Conservation (phyloP, 2,888 invertebrate species). For the Tholera decimalis region DNA sequence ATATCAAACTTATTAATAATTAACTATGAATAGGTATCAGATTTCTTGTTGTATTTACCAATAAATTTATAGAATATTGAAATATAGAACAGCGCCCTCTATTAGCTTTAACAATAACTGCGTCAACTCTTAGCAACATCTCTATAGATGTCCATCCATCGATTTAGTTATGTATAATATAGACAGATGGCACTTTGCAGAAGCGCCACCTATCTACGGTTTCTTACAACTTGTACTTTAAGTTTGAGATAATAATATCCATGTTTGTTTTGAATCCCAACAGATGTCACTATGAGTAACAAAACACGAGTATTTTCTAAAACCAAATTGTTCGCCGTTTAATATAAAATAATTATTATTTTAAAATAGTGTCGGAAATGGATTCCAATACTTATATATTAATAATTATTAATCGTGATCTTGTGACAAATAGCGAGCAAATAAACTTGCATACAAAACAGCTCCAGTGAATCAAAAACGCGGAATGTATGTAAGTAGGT, state of each 20-base stretch:
- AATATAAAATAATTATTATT: not conserved
- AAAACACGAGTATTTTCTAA: not conserved
- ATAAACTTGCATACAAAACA: not conserved
- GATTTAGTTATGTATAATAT: not conserved
- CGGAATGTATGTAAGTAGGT: too few relatives aligned
- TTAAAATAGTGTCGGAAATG: not conserved
- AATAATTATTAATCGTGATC: too few relatives aligned
- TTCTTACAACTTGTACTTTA: not conserved
- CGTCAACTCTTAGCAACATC: accelerated
- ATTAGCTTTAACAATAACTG: not conserved
- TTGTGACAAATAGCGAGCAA: too few relatives aligned
- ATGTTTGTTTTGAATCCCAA: not conserved
- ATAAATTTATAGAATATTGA: too few relatives aligned
- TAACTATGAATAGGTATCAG: too few relatives aligned
- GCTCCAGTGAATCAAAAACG: not conserved
- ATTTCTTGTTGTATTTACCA: too few relatives aligned
- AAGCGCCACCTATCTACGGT: constrained; percentile 25
- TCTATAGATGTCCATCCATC: too few relatives aligned
- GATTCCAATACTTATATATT: too few relatives aligned
- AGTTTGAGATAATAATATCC: not conserved
- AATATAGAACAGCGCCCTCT: constrained; percentile 34
- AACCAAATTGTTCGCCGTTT: not conserved
- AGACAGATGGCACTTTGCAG: constrained; percentile 21
- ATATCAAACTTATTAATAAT: too few relatives aligned
- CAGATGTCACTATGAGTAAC: constrained; percentile 44